Evolutionary conservation across 2,113 vertebrate genomes (phyloP).

Genomic region (Oncorhynchus gorbuscha): DNA sequence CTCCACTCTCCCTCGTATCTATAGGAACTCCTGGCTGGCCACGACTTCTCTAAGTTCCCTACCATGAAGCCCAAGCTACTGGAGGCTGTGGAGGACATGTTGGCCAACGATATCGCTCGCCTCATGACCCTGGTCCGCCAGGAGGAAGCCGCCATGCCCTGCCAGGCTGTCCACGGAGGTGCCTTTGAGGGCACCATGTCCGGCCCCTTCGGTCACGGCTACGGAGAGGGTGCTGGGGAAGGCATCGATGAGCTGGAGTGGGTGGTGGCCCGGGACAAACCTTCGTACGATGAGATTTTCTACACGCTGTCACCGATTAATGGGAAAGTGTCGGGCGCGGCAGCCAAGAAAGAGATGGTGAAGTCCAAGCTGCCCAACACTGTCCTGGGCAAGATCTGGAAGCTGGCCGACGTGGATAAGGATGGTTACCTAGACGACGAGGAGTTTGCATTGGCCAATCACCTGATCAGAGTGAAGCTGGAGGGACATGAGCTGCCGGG

Average conservation of each 20-base stretch:
- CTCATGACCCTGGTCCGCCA: constrained; percentile 89
- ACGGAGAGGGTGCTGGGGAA: constrained; percentile 88
- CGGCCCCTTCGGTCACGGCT: constrained; percentile 88
- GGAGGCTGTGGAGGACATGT: constrained; percentile 88
- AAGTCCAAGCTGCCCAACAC: constrained; percentile 93
- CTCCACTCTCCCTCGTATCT: neutral
- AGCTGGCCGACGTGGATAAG: constrained; percentile 88
- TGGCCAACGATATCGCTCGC: constrained; percentile 88
- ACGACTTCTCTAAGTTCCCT: constrained; percentile 87
- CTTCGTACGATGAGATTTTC: constrained; percentile 90
- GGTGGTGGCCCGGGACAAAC: constrained; percentile 90
- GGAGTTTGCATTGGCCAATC: constrained; percentile 91
- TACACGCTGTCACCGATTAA: constrained; percentile 89
- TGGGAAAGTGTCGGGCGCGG: constrained; percentile 85
- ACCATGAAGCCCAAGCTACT: constrained; percentile 83
- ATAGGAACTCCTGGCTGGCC: constrained; percentile 79
- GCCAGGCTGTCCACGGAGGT: constrained; percentile 84
- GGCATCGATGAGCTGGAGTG: constrained; percentile 90
- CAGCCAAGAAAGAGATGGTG: constrained; percentile 90
- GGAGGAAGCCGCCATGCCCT: constrained; percentile 86
- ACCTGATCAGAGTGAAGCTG: constrained; percentile 91
- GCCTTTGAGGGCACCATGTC: constrained; percentile 89
- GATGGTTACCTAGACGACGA: constrained; percentile 88
- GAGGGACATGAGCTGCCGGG: constrained; percentile 88
- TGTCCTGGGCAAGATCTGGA: constrained; percentile 92